Evolutionary conservation across 2,888 invertebrate species (phyloP).

Genomic region (Lepidocyrtoides sp.): DNA sequence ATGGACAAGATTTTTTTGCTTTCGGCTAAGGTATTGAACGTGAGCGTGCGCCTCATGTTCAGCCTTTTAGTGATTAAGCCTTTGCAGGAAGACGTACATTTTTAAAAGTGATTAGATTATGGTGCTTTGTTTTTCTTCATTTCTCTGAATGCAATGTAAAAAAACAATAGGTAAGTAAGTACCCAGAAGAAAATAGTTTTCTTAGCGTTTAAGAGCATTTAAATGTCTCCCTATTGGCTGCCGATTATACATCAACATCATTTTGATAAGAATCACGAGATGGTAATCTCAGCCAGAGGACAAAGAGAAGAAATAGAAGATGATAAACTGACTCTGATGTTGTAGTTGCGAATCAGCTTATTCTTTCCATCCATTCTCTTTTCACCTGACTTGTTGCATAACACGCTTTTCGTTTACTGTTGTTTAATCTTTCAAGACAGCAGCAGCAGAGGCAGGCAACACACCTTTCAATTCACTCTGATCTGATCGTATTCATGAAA

Average conservation of each 20-base stretch:
- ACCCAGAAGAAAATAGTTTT: neutral
- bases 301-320: conserved; percentile 9
- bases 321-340: conserved; percentile 27
- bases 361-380: conserved; percentile 9
- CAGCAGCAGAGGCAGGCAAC: neutral
- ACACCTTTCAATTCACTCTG: conserved; percentile 15
- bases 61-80: neutral
- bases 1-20: neutral
- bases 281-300: conserved; percentile 38
- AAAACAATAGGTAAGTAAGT: no score
- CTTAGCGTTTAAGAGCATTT: neutral
- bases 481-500: neutral
- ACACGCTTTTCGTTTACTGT: conserved; percentile 1
- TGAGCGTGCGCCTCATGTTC: neutral
- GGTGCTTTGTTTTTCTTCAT: conserved; percentile 36
- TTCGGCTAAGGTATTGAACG: neutral
- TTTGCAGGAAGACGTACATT: conserved; percentile 1
- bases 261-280: conserved; percentile 55
- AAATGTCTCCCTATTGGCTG: conserved; percentile 12
- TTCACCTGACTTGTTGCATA: conserved; percentile 26
- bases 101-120: neutral
- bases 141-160: neutral
- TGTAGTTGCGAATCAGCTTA: neutral
- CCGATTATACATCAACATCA: conserved; percentile 22
- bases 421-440: neutral